Evolutionary conservation across 1,140 invertebrate species (phyloP).

Genomic region (Eubasilissa regina): DNA sequence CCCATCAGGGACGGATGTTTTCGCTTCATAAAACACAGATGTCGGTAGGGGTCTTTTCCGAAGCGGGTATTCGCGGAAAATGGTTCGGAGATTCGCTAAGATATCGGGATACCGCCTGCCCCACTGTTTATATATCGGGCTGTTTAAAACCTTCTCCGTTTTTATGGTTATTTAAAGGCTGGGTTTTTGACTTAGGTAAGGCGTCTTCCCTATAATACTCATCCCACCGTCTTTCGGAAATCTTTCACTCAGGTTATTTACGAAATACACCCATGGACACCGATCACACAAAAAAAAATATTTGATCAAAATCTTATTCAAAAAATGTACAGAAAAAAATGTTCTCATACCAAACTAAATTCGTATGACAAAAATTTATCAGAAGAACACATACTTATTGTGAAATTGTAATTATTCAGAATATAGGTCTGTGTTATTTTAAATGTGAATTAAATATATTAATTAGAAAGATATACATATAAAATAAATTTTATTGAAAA

Average conservation of each 20-base stretch:
- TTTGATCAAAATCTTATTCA: too few species aligned
- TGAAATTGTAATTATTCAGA: too few species aligned
- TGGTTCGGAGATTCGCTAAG: constrained; percentile 32
- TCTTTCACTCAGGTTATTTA: constrained; percentile 6
- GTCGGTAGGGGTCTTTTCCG: constrained; percentile 15
- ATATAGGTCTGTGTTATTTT: too few species aligned
- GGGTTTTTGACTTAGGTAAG: constrained; percentile 20
- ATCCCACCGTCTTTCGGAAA: background rate
- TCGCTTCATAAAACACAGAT: constrained; percentile 38
- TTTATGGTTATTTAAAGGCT: constrained; percentile 30
- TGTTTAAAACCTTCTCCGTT: constrained; percentile 12
- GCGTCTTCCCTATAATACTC: background rate
- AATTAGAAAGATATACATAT: too few species aligned
- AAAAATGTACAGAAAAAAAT: too few species aligned
- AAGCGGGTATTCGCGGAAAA: constrained; percentile 16
- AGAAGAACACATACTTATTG: too few species aligned
- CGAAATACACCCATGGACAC: background rate
- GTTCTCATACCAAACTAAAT: too few species aligned
- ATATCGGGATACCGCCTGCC: constrained; percentile 10
- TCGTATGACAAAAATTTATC: too few species aligned
- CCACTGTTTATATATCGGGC: constrained; percentile 22
- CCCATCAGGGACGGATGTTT: constrained; percentile 16
- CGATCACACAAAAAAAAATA: too few species aligned
- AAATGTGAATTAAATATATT: too few species aligned
- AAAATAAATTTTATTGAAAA: too few species aligned